These are phyloP conservation scores for Mesochorus sp. DNA, from an alignment of 2,888 invertebrate species.

Conservation along the genomic window DNA sequence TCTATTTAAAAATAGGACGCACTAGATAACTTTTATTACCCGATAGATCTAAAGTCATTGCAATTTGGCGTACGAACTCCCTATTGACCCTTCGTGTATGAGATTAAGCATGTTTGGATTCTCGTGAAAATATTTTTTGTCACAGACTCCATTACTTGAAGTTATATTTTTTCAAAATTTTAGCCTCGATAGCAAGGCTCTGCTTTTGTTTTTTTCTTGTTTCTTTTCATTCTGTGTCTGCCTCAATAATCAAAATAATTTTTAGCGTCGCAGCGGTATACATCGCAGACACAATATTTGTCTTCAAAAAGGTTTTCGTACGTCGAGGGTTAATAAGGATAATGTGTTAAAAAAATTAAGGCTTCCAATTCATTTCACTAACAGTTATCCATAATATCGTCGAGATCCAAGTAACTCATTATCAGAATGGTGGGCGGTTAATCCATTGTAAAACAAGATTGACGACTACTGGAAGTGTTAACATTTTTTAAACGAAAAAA, in stretches of 20 bases:
- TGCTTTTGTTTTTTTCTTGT: neutral
- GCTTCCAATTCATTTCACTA: neutral
- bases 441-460: slow-evolving; percentile 3
- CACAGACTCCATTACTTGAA: no score
- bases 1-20: slow-evolving; percentile 46
- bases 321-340: neutral
- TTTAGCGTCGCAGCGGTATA: neutral
- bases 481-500: slow-evolving; percentile 53
- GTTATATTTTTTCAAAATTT: no score
- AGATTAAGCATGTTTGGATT: slow-evolving; percentile 8
- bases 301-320: neutral
- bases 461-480: slow-evolving; percentile 6
- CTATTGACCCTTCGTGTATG: slow-evolving; percentile 39
- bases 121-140: no score
- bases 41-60: slow-evolving; percentile 53
- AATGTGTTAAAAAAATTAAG: neutral
- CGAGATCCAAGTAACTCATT: neutral
- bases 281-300: neutral
- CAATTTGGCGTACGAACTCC: slow-evolving; percentile 53
- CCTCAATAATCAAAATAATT: neutral
- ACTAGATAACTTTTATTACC: slow-evolving; percentile 44
- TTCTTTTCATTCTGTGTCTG: neutral
- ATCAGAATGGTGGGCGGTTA: neutral
- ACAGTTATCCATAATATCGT: neutral
- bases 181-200: slow-evolving; percentile 33